These are phyloP conservation scores for Lasioglossum leucozonium DNA, from an alignment of 2,888 invertebrate species.

Conservation along the genomic window DNA sequence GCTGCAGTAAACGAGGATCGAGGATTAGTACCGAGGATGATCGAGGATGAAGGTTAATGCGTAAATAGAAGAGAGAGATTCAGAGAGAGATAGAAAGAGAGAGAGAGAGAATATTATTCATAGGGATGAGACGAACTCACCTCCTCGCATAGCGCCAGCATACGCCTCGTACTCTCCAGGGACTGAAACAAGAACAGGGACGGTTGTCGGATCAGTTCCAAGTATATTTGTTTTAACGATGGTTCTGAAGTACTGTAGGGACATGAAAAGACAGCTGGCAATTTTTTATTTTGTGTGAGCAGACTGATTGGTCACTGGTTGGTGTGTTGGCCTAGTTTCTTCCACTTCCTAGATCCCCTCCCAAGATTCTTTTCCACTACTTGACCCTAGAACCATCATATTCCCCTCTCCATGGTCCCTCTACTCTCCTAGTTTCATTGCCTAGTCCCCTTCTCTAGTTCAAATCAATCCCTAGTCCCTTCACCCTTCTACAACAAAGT, in stretches of 20 bases:
- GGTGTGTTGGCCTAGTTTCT: too few species aligned
- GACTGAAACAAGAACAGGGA: conserved; percentile 88
- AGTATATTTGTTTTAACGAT: neutral
- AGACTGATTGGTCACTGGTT: too few species aligned
- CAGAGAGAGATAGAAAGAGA: neutral
- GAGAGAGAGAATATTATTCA: conserved; percentile 32
- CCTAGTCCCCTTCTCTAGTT: too few species aligned
- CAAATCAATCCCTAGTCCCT: too few species aligned
- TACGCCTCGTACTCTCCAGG: conserved; percentile 95
- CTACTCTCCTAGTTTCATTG: too few species aligned
- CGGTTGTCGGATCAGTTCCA: neutral
- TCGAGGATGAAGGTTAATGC: conserved; percentile 72
- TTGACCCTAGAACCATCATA: too few species aligned
- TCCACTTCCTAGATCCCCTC: too few species aligned
- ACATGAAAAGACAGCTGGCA: neutral
- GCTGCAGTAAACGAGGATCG: conserved; percentile 44
- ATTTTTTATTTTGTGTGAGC: neutral
- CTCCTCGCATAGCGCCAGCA: conserved; percentile 97
- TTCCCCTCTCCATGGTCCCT: too few species aligned
- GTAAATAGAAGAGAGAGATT: conserved; percentile 49
- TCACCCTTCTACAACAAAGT: too few species aligned
- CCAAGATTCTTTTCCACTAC: too few species aligned
- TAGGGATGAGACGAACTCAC: conserved; percentile 86
- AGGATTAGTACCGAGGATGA: conserved; percentile 71
- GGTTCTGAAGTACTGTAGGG: neutral